A percentile compares a stretch with the other conserved stretches of the same genome.
These are phyloP conservation scores for Prosapia bicincta DNA, from an alignment of 2,888 invertebrate species.

Conservation along the genomic window DNA sequence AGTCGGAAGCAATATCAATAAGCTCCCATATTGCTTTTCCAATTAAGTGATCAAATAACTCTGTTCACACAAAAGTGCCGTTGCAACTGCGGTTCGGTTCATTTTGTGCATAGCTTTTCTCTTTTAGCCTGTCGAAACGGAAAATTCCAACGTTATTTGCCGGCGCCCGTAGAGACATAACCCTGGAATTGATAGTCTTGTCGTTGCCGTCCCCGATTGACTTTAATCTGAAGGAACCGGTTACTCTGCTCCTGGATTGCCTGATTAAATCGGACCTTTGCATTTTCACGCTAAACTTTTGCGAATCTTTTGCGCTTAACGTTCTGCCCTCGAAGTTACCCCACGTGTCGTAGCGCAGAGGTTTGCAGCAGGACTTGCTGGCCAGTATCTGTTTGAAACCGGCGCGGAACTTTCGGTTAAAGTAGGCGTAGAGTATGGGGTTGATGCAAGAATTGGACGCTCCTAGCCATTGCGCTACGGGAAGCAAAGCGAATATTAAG, in stretches of 20 bases:
- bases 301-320: constrained; percentile 22
- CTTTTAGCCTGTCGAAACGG: constrained; percentile 3
- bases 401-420: constrained; percentile 53
- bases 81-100: constrained; percentile 12
- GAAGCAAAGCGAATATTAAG: constrained; percentile 45
- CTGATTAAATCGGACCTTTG: constrained; percentile 23
- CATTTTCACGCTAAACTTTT: constrained; percentile 20
- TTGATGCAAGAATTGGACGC: constrained; percentile 56
- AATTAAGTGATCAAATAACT: neutral
- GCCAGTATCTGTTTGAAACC: constrained; percentile 51
- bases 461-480: constrained; percentile 53
- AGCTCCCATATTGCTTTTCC: neutral
- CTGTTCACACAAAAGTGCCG: constrained; percentile 17
- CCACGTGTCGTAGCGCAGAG: constrained; percentile 36
- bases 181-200: constrained; percentile 20
- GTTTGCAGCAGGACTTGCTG: constrained; percentile 45
- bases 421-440: constrained; percentile 56
- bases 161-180: constrained; percentile 35
- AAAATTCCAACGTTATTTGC: constrained; percentile 8
- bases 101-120: neutral
- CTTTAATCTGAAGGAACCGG: constrained; percentile 33
- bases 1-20: neutral
- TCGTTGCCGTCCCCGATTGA: constrained; percentile 22
- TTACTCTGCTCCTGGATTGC: constrained; percentile 34
- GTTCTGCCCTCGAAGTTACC: constrained; percentile 21